Evolutionary conservation across 30 jellyfish, hydroid and myxozoan species (phyloP), one percentile per base, ranked within the genome.

Genomic region (Pelagia noctiluca): DNA sequence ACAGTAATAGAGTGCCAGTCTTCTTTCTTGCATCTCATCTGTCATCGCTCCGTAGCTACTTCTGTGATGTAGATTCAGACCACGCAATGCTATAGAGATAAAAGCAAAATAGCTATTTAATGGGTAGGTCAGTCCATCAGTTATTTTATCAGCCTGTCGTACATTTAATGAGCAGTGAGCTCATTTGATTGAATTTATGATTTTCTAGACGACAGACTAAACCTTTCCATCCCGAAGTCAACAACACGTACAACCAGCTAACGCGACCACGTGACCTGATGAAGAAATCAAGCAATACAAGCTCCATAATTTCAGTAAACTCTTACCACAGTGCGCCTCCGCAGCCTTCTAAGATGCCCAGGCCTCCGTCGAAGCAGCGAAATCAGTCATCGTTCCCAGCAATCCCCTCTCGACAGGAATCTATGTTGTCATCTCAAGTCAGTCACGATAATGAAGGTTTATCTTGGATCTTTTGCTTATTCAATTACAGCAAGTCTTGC

Each of bases 321-420:
- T 71, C 95, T 1, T 54, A 63, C 47, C 95, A 84, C 71, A 84
- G 95, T 73, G 95, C 95, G n/a, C 95, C 95, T 22, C 88, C 73
- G 84, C 85, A 82, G 80, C 92, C 92, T 1, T 82, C 92, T 19
- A 52, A 68, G 30, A 86, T 54, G 19, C 92, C 92, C 37, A 82
- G 76, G 54, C 92, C 92, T 1, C 92, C 92, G 1, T 68, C 92
- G 7, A 82, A 68, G 72, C 86, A 82, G 1, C 92, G 92, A 53
- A 68, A 83, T 50, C 92, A 83, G 33, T 82, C 92, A 0, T 32
- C 86, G 26, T 82, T 82, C 36, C 92, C 92, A 2, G 80, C 92
- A 23, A 82, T 82, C 63, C 26, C 63, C 7, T 80, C 79, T 22
- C 80, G 86, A 0, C 60, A 57, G 29, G 92, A 82, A 23, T 29